A percentile compares a stretch with the other conserved stretches of the same genome.
Conservation (phyloP, 2,797 vertebrate genomes). For the Channa striata region DNA sequence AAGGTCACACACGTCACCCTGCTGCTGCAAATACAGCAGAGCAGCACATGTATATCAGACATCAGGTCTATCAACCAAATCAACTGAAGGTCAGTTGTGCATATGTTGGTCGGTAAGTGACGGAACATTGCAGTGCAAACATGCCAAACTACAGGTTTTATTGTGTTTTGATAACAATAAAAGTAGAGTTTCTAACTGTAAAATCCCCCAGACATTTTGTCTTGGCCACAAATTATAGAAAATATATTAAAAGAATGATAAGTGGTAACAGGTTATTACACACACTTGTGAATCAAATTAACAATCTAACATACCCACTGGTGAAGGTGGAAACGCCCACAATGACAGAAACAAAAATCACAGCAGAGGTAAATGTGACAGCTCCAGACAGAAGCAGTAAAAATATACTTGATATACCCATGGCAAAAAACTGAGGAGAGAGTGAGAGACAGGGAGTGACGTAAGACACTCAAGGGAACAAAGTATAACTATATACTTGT, state of each 20-base stretch:
- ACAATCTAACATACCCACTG: slow-evolving; percentile 80
- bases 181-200: too few relatives aligned
- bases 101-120: too few relatives aligned
- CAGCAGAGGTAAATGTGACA: slow-evolving; percentile 82
- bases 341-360: slow-evolving; percentile 84
- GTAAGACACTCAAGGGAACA: slow-evolving; percentile 2
- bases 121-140: too few relatives aligned
- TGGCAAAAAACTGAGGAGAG: slow-evolving; percentile 85
- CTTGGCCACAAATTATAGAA: too few relatives aligned
- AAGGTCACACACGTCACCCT: too few relatives aligned
- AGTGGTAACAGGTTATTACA: background rate
- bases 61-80: too few relatives aligned
- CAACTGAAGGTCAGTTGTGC: too few relatives aligned
- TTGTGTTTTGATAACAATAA: too few relatives aligned
- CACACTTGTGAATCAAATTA: background rate
- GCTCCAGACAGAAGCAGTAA: slow-evolving; percentile 85
- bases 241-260: background rate
- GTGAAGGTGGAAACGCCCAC: slow-evolving; percentile 88
- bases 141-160: too few relatives aligned
- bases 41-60: too few relatives aligned
- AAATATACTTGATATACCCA: slow-evolving; percentile 88
- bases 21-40: too few relatives aligned
- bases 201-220: too few relatives aligned
- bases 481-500: background rate
- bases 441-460: slow-evolving; percentile 1